Evolutionary conservation across 1,140 invertebrate species (phyloP).

Genomic region (Dendroctonus ponderosae): DNA sequence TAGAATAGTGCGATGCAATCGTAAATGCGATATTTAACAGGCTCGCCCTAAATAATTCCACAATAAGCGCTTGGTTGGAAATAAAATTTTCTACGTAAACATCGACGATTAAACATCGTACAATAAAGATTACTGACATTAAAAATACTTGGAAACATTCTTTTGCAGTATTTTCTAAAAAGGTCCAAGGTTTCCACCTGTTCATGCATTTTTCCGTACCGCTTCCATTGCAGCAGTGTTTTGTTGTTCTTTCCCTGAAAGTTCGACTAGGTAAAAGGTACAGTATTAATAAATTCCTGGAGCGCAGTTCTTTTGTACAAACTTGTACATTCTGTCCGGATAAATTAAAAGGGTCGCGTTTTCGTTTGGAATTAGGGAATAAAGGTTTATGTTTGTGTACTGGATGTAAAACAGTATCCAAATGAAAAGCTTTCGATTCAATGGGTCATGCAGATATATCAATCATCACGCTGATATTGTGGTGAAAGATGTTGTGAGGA

Average conservation of each 20-base stretch:
- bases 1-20: too few relatives aligned
- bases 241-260: constrained; percentile 3
- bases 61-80: background rate
- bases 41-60: too few relatives aligned
- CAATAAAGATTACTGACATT: background rate
- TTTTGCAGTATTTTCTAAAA: constrained; percentile 6
- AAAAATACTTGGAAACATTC: constrained; percentile 6
- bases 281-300: constrained; percentile 7
- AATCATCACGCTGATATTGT: too few relatives aligned
- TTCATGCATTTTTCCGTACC: constrained; percentile 7
- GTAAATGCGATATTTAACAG: too few relatives aligned
- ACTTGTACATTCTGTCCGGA: constrained; percentile 1
- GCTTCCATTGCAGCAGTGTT: constrained; percentile 1
- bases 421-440: too few relatives aligned
- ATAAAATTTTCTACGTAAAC: background rate
- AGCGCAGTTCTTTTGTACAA: constrained; percentile 5
- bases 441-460: too few relatives aligned
- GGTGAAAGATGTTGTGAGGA: too few relatives aligned
- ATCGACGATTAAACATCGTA: too few relatives aligned
- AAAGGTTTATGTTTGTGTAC: too few relatives aligned
- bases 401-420: too few relatives aligned
- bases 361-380: too few relatives aligned
- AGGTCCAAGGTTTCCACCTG: constrained; percentile 3
- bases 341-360: background rate
- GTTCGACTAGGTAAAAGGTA: background rate